Conservation (phyloP, 2,797 vertebrate genomes). For the Limosa lapponica region DNA sequence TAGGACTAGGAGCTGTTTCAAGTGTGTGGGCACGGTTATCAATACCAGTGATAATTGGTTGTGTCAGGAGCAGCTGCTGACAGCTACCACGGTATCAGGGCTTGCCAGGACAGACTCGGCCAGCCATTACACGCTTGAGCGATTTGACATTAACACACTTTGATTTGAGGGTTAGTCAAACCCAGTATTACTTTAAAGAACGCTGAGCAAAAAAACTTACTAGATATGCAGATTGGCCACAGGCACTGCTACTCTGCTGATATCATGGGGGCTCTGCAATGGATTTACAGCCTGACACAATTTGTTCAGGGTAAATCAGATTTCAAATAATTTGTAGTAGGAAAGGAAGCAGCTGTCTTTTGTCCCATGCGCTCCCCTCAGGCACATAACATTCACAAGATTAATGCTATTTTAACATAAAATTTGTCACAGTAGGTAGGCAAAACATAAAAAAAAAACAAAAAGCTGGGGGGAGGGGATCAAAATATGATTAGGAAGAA, state of each 20-base stretch:
- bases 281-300: constrained; percentile 45
- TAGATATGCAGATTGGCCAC: constrained; percentile 39
- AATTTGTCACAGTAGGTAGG: neutral
- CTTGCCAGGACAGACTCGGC: constrained; percentile 12
- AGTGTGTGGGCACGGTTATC: neutral
- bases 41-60: constrained; percentile 11
- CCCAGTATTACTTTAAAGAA: neutral
- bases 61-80: constrained; percentile 62
- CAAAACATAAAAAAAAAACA: neutral
- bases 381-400: neutral
- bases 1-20: neutral
- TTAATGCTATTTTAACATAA: neutral
- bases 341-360: constrained; percentile 28
- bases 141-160: constrained; percentile 27
- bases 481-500: neutral
- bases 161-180: constrained; percentile 50
- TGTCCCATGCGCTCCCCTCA: neutral
- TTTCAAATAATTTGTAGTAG: constrained; percentile 2
- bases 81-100: neutral
- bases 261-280: neutral
- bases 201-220: constrained; percentile 27
- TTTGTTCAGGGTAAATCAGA: constrained; percentile 45
- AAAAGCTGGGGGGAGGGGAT: accelerated
- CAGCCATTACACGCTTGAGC: neutral
- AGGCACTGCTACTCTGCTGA: constrained; percentile 4